Evolutionary conservation across 2,888 invertebrate species (phyloP).

Genomic region (Eustalomyia histrio): DNA sequence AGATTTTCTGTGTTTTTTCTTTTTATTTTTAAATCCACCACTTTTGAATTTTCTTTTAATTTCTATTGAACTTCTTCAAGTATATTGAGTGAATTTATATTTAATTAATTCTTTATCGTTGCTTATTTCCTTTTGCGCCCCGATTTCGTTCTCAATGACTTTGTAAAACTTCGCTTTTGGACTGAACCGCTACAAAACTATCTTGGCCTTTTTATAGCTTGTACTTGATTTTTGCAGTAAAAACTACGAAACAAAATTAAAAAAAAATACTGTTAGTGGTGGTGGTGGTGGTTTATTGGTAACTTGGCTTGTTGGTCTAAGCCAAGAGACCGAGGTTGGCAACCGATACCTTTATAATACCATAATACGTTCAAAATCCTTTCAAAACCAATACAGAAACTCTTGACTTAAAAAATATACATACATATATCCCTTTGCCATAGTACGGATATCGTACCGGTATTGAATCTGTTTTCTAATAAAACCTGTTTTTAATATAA

Average conservation of each 20-base stretch:
- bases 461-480: too few species aligned
- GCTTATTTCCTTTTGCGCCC: slow-evolving; percentile 46
- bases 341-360: too few species aligned
- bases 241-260: slow-evolving; percentile 4
- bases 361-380: too few species aligned
- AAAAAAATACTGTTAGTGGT: slow-evolving; percentile 44
- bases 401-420: too few species aligned
- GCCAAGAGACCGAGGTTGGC: too few species aligned
- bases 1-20: slow-evolving; percentile 23
- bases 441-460: too few species aligned
- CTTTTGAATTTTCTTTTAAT: slow-evolving; percentile 36
- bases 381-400: too few species aligned
- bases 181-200: slow-evolving; percentile 75
- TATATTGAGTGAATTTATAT: slow-evolving; percentile 8
- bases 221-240: slow-evolving; percentile 63
- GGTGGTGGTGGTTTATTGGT: background rate
- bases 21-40: slow-evolving; percentile 46
- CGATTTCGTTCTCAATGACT: slow-evolving; percentile 63
- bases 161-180: slow-evolving; percentile 70
- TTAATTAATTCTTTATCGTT: background rate
- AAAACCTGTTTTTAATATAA: too few species aligned
- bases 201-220: slow-evolving; percentile 76
- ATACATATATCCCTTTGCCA: too few species aligned
- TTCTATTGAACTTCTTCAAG: slow-evolving; percentile 14
- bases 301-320: slow-evolving; percentile 27